A percentile compares a stretch with the other conserved stretches of the same genome.
Conservation (phyloP, 2,888 invertebrate genomes). For the Caenorhabditis sp. region DNA sequence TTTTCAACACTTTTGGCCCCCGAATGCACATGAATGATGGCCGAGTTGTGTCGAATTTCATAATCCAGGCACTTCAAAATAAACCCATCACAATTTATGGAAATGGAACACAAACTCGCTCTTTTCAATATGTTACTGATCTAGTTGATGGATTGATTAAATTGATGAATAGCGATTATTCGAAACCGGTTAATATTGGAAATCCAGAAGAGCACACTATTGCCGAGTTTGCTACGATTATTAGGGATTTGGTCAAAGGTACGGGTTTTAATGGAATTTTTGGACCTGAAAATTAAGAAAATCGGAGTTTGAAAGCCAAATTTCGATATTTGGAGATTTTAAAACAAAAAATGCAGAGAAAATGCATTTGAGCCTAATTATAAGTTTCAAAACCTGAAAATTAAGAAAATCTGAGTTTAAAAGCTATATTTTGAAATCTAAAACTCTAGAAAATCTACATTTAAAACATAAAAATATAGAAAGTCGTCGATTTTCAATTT, state of each 20-base stretch:
- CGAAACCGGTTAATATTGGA: conserved; percentile 91
- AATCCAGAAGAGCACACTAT: conserved; percentile 98
- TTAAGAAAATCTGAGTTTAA: not conserved
- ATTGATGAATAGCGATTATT: conserved; percentile 90
- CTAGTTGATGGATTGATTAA: conserved; percentile 90
- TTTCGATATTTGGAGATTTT: too few species aligned
- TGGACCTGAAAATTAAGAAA: not conserved
- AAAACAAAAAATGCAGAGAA: too few species aligned
- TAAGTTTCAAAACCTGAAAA: too few species aligned
- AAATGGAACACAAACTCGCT: conserved; percentile 79
- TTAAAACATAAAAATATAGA: not conserved
- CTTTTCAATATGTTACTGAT: conserved; percentile 97
- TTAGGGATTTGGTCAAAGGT: conserved; percentile 74
- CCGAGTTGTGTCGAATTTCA: conserved; percentile 96
- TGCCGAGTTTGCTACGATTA: conserved; percentile 77
- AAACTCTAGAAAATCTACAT: not conserved
- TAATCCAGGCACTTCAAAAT: conserved; percentile 92
- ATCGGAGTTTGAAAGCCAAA: not conserved
- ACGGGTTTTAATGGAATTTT: conserved; percentile 1
- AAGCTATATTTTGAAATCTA: not conserved
- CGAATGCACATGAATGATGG: conserved; percentile 99
- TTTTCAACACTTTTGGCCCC: conserved; percentile 98
- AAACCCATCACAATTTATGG: conserved; percentile 85
- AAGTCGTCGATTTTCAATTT: conserved; percentile 3
- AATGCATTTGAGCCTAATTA: too few species aligned